Conservation (phyloP, 2,797 vertebrate species). For the Pelochelys cantorii region DNA sequence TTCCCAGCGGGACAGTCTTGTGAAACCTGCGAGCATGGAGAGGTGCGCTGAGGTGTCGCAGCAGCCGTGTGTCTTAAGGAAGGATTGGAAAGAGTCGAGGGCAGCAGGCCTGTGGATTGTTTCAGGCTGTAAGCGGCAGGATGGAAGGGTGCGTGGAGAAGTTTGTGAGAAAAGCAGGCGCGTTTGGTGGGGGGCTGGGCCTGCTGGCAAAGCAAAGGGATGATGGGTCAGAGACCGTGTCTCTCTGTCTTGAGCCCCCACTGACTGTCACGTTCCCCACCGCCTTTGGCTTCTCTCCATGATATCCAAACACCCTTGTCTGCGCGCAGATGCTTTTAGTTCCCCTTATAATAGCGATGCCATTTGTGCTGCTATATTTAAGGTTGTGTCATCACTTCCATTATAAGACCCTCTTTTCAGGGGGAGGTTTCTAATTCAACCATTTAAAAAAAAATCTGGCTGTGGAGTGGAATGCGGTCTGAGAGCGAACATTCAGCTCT, state of each 20-base stretch:
- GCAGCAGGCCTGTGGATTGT: neutral
- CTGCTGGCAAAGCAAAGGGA: neutral
- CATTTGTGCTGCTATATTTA: constrained; percentile 46
- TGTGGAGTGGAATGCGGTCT: neutral
- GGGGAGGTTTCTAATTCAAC: neutral
- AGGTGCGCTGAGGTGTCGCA: neutral
- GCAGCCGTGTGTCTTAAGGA: neutral
- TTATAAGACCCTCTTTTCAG: constrained; percentile 34
- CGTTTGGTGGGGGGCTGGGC: neutral
- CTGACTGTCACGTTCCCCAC: neutral
- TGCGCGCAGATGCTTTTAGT: neutral
- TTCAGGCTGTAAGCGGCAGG: neutral
- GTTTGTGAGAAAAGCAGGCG: neutral
- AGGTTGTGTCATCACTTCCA: constrained; percentile 14
- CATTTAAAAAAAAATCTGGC: neutral
- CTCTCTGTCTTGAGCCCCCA: neutral
- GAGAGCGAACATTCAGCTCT: neutral
- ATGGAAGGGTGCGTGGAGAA: neutral
- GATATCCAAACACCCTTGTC: neutral
- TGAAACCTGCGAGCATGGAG: neutral
- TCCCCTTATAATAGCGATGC: neutral
- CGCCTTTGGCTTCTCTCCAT: neutral
- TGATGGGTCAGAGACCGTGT: neutral
- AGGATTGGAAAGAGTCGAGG: neutral
- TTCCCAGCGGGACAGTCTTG: neutral